These are phyloP conservation scores for Cirrhinus molitorella DNA, from an alignment of 2,797 vertebrate genomes.

Conservation along the genomic window DNA sequence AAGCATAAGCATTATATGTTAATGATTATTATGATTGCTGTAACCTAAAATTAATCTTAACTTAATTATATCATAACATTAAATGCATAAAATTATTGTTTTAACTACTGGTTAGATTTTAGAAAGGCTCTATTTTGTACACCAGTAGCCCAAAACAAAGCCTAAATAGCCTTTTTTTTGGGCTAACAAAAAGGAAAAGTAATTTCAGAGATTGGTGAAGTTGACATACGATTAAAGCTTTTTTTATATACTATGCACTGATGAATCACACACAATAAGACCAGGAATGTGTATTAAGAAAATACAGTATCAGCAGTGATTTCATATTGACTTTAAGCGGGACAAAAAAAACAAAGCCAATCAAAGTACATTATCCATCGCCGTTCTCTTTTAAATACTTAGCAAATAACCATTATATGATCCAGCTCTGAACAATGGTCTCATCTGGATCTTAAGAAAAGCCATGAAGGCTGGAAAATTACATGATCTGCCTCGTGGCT, in stretches of 20 bases:
- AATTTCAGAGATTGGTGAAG: neutral
- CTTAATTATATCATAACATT: neutral
- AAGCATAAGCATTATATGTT: neutral
- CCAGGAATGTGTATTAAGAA: neutral
- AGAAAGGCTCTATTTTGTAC: neutral
- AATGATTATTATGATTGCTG: neutral
- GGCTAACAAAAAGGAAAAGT: neutral
- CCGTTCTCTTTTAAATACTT: neutral
- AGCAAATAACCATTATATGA: neutral
- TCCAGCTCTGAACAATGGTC: constrained; percentile 9
- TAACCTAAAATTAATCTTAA: too few species aligned
- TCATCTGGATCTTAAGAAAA: constrained; percentile 32
- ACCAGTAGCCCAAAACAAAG: neutral
- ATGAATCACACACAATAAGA: neutral
- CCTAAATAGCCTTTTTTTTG: neutral
- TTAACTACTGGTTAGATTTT: neutral
- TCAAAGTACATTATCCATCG: neutral
- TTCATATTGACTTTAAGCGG: neutral
- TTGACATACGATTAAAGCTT: neutral
- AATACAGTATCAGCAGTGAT: neutral
- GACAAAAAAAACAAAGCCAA: neutral
- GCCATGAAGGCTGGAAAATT: constrained; percentile 27
- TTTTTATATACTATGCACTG: neutral
- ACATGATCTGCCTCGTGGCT: constrained; percentile 32
- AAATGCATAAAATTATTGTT: neutral